Evolutionary conservation across 2,888 invertebrate genomes (phyloP).

Genomic region (Poecilus cupreus): DNA sequence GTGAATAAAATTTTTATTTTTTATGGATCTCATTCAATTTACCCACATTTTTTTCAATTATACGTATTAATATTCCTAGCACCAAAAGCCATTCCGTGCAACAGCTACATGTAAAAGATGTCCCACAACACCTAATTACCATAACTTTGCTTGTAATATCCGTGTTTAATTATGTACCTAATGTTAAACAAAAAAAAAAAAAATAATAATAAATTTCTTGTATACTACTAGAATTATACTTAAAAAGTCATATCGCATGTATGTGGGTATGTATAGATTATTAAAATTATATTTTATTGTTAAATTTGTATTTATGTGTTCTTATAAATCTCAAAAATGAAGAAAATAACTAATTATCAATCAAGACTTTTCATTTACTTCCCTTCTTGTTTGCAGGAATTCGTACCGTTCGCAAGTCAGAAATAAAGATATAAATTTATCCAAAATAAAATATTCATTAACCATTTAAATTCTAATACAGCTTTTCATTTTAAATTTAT

Average conservation of each 20-base stretch:
- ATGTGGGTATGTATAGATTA: slow-evolving; percentile 59
- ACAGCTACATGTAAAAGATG: slow-evolving; percentile 47
- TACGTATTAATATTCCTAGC: slow-evolving; percentile 49
- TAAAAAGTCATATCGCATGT: slow-evolving; percentile 59
- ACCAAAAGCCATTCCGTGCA: slow-evolving; percentile 48
- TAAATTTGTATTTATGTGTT: slow-evolving; percentile 62
- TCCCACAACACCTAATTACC: slow-evolving; percentile 35
- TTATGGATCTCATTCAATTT: slow-evolving; percentile 31
- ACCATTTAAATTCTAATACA: no score
- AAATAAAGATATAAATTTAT: slow-evolving; percentile 25
- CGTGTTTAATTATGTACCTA: slow-evolving; percentile 58
- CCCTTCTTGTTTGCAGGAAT: background rate
- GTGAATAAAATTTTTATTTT: slow-evolving; percentile 34
- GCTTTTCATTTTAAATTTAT: slow-evolving; percentile 5
- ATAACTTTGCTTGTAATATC: slow-evolving; percentile 58
- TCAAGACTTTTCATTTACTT: slow-evolving; percentile 34
- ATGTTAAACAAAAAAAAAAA: slow-evolving; percentile 57
- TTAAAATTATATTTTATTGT: slow-evolving; percentile 61
- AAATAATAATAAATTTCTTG: slow-evolving; percentile 53
- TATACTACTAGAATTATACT: slow-evolving; percentile 58
- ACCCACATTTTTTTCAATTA: slow-evolving; percentile 16
- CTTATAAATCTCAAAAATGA: slow-evolving; percentile 59
- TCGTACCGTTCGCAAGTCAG: background rate
- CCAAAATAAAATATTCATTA: no score
- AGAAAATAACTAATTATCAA: slow-evolving; percentile 54